Base-by-base conservation (phyloP, 1,140 invertebrate genomes). In the Drosophila miranda region DNA sequence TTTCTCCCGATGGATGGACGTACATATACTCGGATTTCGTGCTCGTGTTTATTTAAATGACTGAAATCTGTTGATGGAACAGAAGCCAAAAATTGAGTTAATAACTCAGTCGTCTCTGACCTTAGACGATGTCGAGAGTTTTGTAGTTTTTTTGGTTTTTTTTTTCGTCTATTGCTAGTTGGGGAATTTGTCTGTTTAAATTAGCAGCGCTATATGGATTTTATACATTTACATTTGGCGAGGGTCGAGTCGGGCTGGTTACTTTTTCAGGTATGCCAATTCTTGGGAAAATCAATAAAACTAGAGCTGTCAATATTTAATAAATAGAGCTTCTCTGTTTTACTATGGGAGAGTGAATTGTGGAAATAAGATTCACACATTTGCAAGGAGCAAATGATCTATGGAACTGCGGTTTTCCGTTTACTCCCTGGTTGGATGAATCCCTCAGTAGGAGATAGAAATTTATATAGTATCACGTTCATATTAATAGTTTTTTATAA, bases 41-140 rank as follows among this genome's bases (percentile, higher is more conserved):
- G 48, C 61, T 64, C 70, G 69, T 75, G 58, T 82, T 86, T 86
- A 68, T 80, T 81, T 68, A 78, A 87, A 81, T 68, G 77, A 86
- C 81, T 67, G 63, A 67, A 84, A 81, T 71, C 74, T 70, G 61
- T 38, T 51, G 64, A 70, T 80, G 68, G 75, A 70, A 79, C 61
- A 84, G 79, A 59, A 79, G 73, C 77, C 71, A 41, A 73, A 61
- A 87, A 86, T 81, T 77, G 59, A 86, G 82, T 86, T 84, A 86
- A 86, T 87, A 86, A 71, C 73, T 75, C 56, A 69, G 61, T 64
- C 43, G 53, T 41, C 34, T 38, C 71, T 60, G 68, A 74, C 81
- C 81, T 86, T 76, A 80, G 61, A 34, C 62, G 52, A 7, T 55
- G 57, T 41, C 56, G 43, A 71, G 41, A 53, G 38, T 41, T 23